Base-by-base conservation (phyloP, 2,888 invertebrate genomes). In the Byasa hedistus region DNA sequence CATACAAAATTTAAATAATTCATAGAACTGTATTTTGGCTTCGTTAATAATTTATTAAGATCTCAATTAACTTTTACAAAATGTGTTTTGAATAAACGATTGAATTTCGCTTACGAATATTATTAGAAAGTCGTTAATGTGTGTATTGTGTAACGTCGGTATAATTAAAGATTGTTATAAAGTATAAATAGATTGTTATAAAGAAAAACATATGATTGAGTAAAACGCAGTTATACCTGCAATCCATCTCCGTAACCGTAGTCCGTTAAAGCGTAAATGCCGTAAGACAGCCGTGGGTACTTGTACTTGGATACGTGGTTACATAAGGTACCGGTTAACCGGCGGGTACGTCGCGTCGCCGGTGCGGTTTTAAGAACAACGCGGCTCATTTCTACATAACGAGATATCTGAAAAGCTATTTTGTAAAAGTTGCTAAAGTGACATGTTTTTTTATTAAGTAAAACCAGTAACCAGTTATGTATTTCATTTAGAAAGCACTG, bases 381-480 rank as follows among this genome's bases (percentile, higher is more conserved):
- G 57, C 57, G 61, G 27, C 24, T 56, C 23, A 48, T 58, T 62
- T 62, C 52, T 55, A 66, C 58, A 59, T 66, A 66, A 62, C 62
- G 55, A 55, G 62, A 66, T 66, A 61, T 66, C 61, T 57, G 62
- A 58, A 66, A 62, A 61, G 62, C 66, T 57, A 66, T 62, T 66
- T 62, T 66, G 62, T 48, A 66, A 66, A 66, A 66, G 44, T 62
- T 62, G 48, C 58, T 62, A 62, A 62, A 55, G 54, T 58, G 66
- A 62, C 62, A 59, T 51, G 52, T 62, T 62, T 66, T 62, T 48
- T 48, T 48, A n/a, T 48, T 48, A 22, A 66, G 54, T 22, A 44
- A 62, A 66, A 66, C 51, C 57, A n/a, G 54, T 52, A 58, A 22
- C 2, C 54, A 66, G 21, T 58, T 66, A 39, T 61, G 61, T 52